Conservation (phyloP, 2,113 vertebrate genomes). For the Gavialis gangeticus region DNA sequence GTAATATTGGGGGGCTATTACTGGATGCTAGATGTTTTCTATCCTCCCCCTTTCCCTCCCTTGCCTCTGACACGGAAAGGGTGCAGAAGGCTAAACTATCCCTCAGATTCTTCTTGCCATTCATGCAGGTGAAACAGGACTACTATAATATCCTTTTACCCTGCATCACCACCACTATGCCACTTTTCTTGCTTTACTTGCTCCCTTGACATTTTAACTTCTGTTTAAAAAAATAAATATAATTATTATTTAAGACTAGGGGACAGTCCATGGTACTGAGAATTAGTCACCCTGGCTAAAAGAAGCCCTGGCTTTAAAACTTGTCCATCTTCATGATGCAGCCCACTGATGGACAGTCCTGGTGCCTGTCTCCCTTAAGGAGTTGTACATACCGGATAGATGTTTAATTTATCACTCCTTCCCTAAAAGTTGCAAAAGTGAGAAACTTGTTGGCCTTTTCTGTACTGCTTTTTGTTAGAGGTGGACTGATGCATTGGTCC, state of each 20-base stretch:
- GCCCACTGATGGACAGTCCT: neutral
- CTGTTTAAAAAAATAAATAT: too few relatives aligned
- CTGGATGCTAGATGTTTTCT: neutral
- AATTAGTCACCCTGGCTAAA: neutral
- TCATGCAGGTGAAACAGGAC: neutral
- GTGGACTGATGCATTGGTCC: too few relatives aligned
- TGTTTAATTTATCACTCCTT: neutral
- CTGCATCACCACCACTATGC: too few relatives aligned
- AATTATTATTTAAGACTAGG: too few relatives aligned
- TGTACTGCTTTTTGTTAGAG: too few relatives aligned
- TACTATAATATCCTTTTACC: too few relatives aligned
- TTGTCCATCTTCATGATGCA: neutral
- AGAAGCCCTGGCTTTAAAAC: neutral
- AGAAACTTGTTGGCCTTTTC: neutral
- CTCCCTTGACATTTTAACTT: too few relatives aligned
- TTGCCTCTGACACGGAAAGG: neutral
- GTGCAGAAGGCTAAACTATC: accelerated
- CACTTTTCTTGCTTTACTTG: too few relatives aligned
- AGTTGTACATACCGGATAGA: neutral
- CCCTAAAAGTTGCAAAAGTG: neutral
- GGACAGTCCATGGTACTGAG: neutral
- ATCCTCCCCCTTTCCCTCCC: neutral
- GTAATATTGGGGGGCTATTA: too few relatives aligned
- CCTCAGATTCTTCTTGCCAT: neutral
- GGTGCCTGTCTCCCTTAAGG: neutral